Conservation (phyloP, 2,797 vertebrate genomes). For the Labeo calbasu region DNA sequence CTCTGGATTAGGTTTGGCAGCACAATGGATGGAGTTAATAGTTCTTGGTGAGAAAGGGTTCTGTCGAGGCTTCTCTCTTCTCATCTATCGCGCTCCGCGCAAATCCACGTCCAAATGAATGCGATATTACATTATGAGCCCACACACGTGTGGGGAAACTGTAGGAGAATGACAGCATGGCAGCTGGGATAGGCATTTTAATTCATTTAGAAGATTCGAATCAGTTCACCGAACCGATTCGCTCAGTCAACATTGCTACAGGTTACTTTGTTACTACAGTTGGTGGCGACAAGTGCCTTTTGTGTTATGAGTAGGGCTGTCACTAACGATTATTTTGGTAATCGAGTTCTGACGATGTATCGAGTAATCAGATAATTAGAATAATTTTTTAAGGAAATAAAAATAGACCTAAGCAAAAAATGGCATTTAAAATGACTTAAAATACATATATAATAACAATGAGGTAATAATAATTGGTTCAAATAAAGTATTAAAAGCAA, state of each 20-base stretch:
- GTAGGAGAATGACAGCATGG: not conserved
- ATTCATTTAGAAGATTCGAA: not conserved
- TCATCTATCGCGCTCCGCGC: not conserved
- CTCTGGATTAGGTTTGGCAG: conserved; percentile 33
- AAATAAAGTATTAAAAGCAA: too few species aligned
- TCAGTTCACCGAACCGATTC: not conserved
- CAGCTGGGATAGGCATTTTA: not conserved
- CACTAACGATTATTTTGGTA: too few species aligned
- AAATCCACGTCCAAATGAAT: not conserved
- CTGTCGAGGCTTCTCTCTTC: conserved; percentile 1
- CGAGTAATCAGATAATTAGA: too few species aligned
- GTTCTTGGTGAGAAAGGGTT: conserved; percentile 37
- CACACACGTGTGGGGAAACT: not conserved
- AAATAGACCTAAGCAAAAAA: too few species aligned
- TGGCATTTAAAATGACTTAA: too few species aligned
- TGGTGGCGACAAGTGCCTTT: conserved; percentile 1
- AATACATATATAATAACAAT: too few species aligned
- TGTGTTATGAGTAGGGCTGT: not conserved
- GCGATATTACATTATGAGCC: conserved; percentile 1
- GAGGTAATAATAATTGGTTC: too few species aligned
- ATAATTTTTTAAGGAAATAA: too few species aligned
- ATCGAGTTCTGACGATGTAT: too few species aligned
- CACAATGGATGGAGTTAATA: conserved; percentile 62
- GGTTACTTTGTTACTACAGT: not conserved
- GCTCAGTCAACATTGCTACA: not conserved